Conservation (phyloP, 30 jellyfish, hydroid and myxozoan species). For the Sanderia malayensis region DNA sequence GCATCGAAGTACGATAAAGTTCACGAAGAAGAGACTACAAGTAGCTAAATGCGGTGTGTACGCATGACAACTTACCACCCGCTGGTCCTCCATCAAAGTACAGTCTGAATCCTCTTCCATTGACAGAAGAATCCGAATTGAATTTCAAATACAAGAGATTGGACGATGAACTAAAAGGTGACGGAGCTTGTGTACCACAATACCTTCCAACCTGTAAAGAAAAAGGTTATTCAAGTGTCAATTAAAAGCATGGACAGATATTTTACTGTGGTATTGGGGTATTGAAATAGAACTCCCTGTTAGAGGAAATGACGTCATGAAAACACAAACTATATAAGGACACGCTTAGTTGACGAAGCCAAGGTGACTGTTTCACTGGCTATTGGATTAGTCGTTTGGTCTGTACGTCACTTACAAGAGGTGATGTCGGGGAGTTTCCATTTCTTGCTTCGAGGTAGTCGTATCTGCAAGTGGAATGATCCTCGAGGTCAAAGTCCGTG, state of each 20-base stretch:
- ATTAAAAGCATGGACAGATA: too few relatives aligned
- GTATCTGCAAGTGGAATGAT: conserved; percentile 39
- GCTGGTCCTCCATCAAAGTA: conserved; percentile 56
- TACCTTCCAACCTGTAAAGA: conserved; percentile 35
- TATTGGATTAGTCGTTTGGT: neutral
- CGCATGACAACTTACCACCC: conserved; percentile 26
- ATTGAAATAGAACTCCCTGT: too few relatives aligned
- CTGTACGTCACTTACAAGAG: conserved; percentile 50
- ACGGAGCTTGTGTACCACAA: conserved; percentile 58
- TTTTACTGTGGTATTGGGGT: too few relatives aligned
- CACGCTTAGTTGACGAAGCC: too few relatives aligned
- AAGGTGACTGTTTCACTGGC: neutral
- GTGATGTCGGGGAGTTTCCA: conserved; percentile 39
- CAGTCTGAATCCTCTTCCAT: conserved; percentile 65
- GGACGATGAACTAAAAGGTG: conserved; percentile 61
- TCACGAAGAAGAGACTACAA: too few relatives aligned
- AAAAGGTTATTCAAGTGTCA: too few relatives aligned
- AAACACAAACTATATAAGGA: too few relatives aligned
- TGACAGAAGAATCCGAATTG: conserved; percentile 38
- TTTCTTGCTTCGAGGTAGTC: conserved; percentile 68
- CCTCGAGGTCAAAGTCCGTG: conserved; percentile 62
- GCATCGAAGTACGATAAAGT: too few relatives aligned
- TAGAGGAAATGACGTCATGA: too few relatives aligned
- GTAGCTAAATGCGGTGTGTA: neutral
- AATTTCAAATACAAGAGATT: conserved; percentile 37